Evolutionary conservation across 2,797 vertebrate species (phyloP).

Genomic region (Gephyroberyx darwinii): DNA sequence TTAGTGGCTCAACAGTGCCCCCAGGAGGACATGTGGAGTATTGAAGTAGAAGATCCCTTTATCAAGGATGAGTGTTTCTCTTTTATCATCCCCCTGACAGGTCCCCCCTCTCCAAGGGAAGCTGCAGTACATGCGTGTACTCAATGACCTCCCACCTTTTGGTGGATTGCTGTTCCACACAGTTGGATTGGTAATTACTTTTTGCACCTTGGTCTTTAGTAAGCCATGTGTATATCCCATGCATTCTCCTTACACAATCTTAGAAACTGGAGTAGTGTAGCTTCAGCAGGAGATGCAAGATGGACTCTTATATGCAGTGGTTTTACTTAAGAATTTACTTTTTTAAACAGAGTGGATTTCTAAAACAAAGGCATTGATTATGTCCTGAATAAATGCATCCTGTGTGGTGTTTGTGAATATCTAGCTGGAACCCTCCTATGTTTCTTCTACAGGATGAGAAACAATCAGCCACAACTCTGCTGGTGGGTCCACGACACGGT

Average conservation of each 20-base stretch:
- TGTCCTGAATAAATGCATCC: background rate
- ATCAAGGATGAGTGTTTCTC: slow-evolving; percentile 44
- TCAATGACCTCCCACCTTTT: slow-evolving; percentile 97
- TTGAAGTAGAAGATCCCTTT: background rate
- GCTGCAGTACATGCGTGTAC: slow-evolving; percentile 96
- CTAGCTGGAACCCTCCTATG: slow-evolving; percentile 6
- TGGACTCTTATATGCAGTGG: background rate
- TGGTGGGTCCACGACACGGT: slow-evolving; percentile 96
- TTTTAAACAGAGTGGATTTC: slow-evolving; percentile 1
- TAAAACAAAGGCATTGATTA: background rate
- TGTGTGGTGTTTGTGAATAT: background rate
- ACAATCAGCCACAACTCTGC: slow-evolving; percentile 92
- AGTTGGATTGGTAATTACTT: slow-evolving; percentile 91
- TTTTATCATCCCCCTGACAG: slow-evolving; percentile 76
- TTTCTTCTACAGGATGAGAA: slow-evolving; percentile 89
- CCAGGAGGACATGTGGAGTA: slow-evolving; percentile 60
- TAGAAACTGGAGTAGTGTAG: background rate
- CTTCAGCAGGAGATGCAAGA: background rate
- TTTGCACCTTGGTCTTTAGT: slow-evolving; percentile 17
- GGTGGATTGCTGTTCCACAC: slow-evolving; percentile 97
- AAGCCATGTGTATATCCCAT: slow-evolving; percentile 4
- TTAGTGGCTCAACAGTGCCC: slow-evolving; percentile 74
- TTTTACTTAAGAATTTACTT: slow-evolving; percentile 1
- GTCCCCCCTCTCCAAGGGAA: slow-evolving; percentile 95
- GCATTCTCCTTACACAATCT: background rate